These are phyloP conservation scores for Rhea americana DNA, from an alignment of 2,113 vertebrate species.

Conservation along the genomic window DNA sequence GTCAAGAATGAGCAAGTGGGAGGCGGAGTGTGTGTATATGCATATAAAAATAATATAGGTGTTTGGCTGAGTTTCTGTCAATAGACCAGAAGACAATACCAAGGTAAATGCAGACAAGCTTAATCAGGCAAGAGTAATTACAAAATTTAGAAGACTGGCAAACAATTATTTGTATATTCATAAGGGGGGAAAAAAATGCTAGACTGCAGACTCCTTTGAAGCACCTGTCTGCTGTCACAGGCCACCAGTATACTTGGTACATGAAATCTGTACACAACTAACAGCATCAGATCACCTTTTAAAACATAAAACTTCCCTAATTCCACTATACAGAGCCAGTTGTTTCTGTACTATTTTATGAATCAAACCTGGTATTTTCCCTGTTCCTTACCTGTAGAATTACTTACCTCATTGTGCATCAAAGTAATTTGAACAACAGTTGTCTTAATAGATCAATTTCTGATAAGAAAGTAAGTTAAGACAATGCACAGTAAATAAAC, in stretches of 20 bases:
- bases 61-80: background rate
- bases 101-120: background rate
- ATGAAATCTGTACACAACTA: background rate
- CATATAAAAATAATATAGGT: background rate
- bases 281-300: background rate
- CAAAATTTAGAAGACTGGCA: background rate
- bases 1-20: background rate
- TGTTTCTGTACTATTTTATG: background rate
- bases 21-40: background rate
- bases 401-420: conserved; percentile 53
- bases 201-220: background rate
- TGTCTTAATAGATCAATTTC: background rate
- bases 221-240: background rate
- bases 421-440: background rate
- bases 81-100: background rate
- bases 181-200: background rate
- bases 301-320: background rate
- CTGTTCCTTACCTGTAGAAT: conserved; percentile 40
- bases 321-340: background rate
- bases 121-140: background rate
- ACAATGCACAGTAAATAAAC: conserved; percentile 41
- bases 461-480: conserved; percentile 37
- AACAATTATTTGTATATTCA: background rate
- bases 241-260: background rate
- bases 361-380: background rate